Percentiles rank a stretch among this genome's conserved stretches.
These are phyloP conservation scores for Eulemur mongoz DNA, from an alignment of 2,797 vertebrate species.

Conservation along the genomic window DNA sequence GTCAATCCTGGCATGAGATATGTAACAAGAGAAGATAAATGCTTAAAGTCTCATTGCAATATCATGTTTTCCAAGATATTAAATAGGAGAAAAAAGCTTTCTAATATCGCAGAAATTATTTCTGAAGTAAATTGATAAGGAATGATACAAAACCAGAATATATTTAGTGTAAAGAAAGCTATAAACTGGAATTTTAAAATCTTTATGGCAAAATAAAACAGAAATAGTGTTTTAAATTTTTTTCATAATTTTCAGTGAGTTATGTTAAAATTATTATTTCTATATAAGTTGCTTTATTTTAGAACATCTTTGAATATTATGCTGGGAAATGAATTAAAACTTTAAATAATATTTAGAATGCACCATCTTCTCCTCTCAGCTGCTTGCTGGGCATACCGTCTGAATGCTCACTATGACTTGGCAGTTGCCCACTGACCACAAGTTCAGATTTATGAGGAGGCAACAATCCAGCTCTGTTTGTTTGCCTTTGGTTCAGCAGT, in stretches of 20 bases:
- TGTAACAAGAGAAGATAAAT: background rate
- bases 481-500: slow-evolving; percentile 68
- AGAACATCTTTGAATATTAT: background rate
- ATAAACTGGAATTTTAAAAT: background rate
- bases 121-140: background rate
- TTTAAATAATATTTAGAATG: slow-evolving; percentile 41
- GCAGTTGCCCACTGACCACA: slow-evolving; percentile 52
- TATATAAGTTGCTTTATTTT: background rate
- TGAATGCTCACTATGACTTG: slow-evolving; percentile 47
- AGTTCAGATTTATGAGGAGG: slow-evolving; percentile 70
- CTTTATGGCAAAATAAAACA: background rate
- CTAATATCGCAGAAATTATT: background rate
- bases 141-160: background rate
- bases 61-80: background rate
- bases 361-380: background rate
- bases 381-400: background rate
- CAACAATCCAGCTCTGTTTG: slow-evolving; percentile 60
- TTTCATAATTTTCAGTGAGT: background rate
- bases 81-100: background rate
- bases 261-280: background rate
- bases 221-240: background rate
- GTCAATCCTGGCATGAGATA: background rate
- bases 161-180: background rate
- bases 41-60: background rate
- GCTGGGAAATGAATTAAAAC: slow-evolving; percentile 36